These are phyloP conservation scores for Camelus bactrianus DNA, from an alignment of 2,113 vertebrate genomes.

Conservation along the genomic window DNA sequence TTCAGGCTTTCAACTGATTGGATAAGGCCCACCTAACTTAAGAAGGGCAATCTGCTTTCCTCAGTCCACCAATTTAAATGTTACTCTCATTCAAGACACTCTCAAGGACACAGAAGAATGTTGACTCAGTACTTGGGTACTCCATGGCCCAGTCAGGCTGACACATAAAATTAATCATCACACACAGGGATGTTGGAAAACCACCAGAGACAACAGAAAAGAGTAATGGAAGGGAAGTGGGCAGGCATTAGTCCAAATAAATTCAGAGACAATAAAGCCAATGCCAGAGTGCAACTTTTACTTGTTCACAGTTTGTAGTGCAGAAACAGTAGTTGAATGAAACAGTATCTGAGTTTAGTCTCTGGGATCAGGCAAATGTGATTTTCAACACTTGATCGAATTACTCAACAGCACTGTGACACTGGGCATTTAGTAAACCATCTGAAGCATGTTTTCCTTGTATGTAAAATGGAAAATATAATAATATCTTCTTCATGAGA, in stretches of 20 bases:
- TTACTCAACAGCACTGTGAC: background rate
- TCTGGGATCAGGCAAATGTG: background rate
- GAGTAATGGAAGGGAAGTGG: background rate
- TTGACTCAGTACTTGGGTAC: background rate
- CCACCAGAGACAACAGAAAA: background rate
- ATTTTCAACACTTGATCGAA: background rate
- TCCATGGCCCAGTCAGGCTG: background rate
- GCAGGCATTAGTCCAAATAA: background rate
- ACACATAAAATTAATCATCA: background rate
- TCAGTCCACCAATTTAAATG: background rate
- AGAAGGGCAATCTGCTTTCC: background rate
- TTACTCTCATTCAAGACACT: background rate
- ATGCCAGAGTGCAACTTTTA: background rate
- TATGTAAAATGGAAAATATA: background rate
- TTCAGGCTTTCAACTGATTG: background rate
- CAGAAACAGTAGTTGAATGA: background rate
- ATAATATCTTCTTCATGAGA: background rate
- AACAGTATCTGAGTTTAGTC: background rate
- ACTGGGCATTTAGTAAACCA: background rate
- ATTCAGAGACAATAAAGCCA: background rate
- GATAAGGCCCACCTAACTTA: background rate
- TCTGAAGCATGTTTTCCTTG: background rate
- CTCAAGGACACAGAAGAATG: background rate
- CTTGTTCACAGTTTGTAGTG: background rate
- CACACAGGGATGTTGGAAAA: background rate